phyloP scores from a whole-genome alignment of 2,888 invertebrate species.

The Gisinianus flammeolus region DNA sequence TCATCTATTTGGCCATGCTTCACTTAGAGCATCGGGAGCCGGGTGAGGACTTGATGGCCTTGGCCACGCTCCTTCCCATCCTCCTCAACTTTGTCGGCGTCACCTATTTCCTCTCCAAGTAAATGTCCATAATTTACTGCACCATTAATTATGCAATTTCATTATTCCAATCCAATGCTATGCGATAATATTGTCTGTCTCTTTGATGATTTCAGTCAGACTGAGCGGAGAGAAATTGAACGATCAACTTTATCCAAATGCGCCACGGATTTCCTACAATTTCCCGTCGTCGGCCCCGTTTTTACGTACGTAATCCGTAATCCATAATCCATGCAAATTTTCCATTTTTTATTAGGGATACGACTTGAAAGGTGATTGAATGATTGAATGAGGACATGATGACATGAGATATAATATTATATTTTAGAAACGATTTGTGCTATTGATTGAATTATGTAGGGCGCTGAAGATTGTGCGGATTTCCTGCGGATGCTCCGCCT shows the following conservation, averaged over 20 bases:
- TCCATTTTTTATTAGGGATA: too few species aligned
- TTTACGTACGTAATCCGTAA: slow-evolving; percentile 52
- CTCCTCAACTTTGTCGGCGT: slow-evolving; percentile 56
- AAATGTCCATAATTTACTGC: slow-evolving; percentile 24
- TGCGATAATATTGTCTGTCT: neutral
- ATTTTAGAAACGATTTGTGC: too few species aligned
- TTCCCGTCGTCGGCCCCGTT: slow-evolving; percentile 55
- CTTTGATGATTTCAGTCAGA: slow-evolving; percentile 46
- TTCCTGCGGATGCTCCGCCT: slow-evolving; percentile 47
- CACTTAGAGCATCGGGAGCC: slow-evolving; percentile 44
- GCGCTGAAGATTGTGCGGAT: slow-evolving; percentile 51
- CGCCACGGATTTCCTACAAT: slow-evolving; percentile 54
- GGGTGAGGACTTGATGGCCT: slow-evolving; percentile 47
- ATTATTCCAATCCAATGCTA: neutral
- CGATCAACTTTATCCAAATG: slow-evolving; percentile 42
- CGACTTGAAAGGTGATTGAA: too few species aligned
- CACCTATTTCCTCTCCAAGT: slow-evolving; percentile 57
- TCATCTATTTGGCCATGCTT: slow-evolving; percentile 46
- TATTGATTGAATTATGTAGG: slow-evolving; percentile 38
- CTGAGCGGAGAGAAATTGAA: slow-evolving; percentile 51
- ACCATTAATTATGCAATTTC: neutral
- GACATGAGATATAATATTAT: slow-evolving; percentile 46
- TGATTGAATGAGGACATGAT: too few species aligned
- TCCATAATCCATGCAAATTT: too few species aligned
- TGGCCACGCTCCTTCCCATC: slow-evolving; percentile 54